Evolutionary conservation across 2,888 invertebrate genomes (phyloP), one percentile per base, ranked within the genome.

Genomic region (Sipha maydis): DNA sequence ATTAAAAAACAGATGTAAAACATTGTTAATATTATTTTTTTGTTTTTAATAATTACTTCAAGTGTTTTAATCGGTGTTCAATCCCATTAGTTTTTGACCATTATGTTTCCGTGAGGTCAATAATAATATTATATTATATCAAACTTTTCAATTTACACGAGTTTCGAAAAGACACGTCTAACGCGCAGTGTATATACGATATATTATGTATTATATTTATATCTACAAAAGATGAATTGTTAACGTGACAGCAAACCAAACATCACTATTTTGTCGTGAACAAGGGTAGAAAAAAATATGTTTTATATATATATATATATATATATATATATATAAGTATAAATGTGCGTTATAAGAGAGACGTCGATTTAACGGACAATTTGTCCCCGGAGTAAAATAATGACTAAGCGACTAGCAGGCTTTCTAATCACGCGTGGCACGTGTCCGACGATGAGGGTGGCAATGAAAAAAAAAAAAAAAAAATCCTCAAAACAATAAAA

Each of bases 281-380:
- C 8, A 34, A 83, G 73, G 83, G 73, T 54, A 48, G 69, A 83
- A 71, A 41, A 76, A 28, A 76, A 11, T 69, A 11, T n/a, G 9
- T n/a, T 28, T 4, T 69, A 48, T 14, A 76, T 0, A 28, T 1
- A 76, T 25, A 9, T 25, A 38, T 38, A 76, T 25, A 9, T 25
- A 38, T 38, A 76, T n/a, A n/a, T n/a, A n/a, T n/a, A n/a, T n/a
- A n/a, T n/a, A n/a, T 41, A 76, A 41, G n/a, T 41, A 41, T n/a
- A 28, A 14, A 61, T 14, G 48, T 21, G 25, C n/a, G 77, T 34
- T 17, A 85, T 85, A 85, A 85, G 71, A 78, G 85, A 79, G 85
- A 85, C n/a, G 78, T 79, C 78, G 41, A 85, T 78, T 78, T 85
- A 8, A 69, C 34, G 54, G 69, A 61, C 31, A 67, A 85, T 85